Percentiles rank a stretch among this genome's conserved stretches.
phyloP scores from a whole-genome alignment of 2,797 vertebrate species.

The Parauchenoglanis punctatus region DNA sequence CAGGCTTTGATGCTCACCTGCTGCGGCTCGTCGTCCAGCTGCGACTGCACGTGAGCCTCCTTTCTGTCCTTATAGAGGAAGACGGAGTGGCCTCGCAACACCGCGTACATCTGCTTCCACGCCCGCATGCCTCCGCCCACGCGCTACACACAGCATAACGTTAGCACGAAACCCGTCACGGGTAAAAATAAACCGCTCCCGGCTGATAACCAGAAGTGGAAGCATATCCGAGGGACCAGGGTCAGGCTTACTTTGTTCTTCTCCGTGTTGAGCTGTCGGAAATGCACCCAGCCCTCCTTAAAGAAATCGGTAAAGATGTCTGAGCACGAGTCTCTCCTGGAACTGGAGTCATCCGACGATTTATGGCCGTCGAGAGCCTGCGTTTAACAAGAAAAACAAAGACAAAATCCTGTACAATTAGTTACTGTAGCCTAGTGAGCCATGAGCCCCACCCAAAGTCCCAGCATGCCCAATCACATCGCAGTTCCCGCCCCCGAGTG shows the following conservation, averaged over 20 bases:
- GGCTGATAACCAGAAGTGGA: too few species aligned
- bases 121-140: constrained; percentile 88
- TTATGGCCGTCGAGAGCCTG: constrained; percentile 84
- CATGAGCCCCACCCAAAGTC: background rate
- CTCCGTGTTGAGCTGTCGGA: constrained; percentile 88
- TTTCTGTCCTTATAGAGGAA: constrained; percentile 93
- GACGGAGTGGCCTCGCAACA: constrained; percentile 87
- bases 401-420: too few species aligned
- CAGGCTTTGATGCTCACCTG: constrained; percentile 93
- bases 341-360: constrained; percentile 89
- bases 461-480: background rate
- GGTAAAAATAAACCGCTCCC: background rate
- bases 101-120: constrained; percentile 94
- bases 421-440: too few species aligned
- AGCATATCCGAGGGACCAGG: background rate
- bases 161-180: background rate
- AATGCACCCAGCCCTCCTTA: constrained; percentile 92
- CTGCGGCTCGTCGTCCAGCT: constrained; percentile 87
- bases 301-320: constrained; percentile 89
- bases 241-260: constrained; percentile 88
- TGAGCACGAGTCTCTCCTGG: constrained; percentile 87
- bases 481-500: background rate
- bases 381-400: background rate
- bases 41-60: constrained; percentile 76
- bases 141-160: constrained; percentile 72